Conservation (phyloP, 2,113 vertebrate genomes). For the Mormyrus lacerda region DNA sequence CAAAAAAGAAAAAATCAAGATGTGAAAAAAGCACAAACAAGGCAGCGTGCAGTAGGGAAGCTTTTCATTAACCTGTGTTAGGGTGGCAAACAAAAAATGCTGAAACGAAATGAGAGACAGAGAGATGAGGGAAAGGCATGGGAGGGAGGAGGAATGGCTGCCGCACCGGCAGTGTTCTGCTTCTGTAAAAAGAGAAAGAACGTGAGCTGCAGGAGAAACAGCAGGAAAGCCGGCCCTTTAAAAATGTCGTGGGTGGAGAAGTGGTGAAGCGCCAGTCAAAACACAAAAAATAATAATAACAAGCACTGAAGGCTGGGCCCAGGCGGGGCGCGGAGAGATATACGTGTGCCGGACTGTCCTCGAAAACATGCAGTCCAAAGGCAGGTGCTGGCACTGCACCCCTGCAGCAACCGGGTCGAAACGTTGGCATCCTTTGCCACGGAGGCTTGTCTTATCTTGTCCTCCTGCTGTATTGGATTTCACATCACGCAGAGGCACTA, state of each 20-base stretch:
- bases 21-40: background rate
- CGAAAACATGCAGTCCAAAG: background rate
- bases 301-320: background rate
- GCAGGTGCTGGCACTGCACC: background rate
- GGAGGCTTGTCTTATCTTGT: slow-evolving; percentile 23
- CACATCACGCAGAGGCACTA: slow-evolving; percentile 14
- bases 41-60: background rate
- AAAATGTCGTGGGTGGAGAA: background rate
- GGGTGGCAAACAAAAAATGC: background rate
- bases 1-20: background rate
- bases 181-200: no score
- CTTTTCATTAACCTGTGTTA: background rate
- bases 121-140: background rate
- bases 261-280: slow-evolving; percentile 4
- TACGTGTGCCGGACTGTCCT: background rate
- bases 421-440: background rate
- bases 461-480: slow-evolving; percentile 16
- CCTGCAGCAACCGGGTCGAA: background rate
- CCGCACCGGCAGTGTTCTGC: background rate
- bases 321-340: background rate
- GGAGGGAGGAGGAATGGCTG: background rate
- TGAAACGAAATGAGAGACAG: background rate
- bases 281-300: background rate
- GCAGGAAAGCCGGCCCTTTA: background rate
- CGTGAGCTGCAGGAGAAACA: background rate